phyloP scores from a whole-genome alignment of 2,888 invertebrate genomes.

The Gasteruption jaculator region DNA sequence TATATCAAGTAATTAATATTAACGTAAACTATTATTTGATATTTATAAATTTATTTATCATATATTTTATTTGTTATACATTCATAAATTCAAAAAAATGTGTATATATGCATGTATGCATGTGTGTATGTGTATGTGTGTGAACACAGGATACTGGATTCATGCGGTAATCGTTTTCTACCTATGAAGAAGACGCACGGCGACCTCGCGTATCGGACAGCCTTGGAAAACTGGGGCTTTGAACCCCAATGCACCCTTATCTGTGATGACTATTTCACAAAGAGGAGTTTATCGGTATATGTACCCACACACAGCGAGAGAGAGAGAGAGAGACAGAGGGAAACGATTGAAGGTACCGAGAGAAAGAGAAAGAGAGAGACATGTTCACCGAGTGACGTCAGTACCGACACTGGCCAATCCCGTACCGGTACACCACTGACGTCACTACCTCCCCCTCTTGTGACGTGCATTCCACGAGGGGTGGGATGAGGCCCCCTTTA shows the following conservation, averaged over 20 bases:
- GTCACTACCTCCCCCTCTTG: slow-evolving; percentile 43
- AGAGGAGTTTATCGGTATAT: slow-evolving; percentile 20
- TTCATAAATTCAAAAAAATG: no score
- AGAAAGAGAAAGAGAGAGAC: slow-evolving; percentile 22
- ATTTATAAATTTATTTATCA: no score
- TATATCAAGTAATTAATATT: no score
- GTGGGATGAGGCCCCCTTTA: slow-evolving; percentile 27
- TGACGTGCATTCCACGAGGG: slow-evolving; percentile 42
- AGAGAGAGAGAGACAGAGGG: slow-evolving; percentile 16
- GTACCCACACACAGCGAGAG: slow-evolving; percentile 9
- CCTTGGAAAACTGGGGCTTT: slow-evolving; percentile 50
- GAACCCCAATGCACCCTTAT: slow-evolving; percentile 46
- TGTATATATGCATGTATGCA: no score
- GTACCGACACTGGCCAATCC: slow-evolving; percentile 41
- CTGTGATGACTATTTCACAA: slow-evolving; percentile 36
- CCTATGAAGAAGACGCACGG: slow-evolving; percentile 35
- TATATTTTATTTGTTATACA: no score
- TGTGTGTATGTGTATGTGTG: no score
- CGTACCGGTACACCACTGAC: slow-evolving; percentile 37
- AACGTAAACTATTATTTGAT: no score
- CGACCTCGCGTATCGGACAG: slow-evolving; percentile 43
- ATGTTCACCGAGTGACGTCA: slow-evolving; percentile 42
- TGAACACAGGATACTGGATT: no score
- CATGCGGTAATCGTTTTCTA: no score
- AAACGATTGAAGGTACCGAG: slow-evolving; percentile 17